phyloP scores from a whole-genome alignment of 2,113 vertebrate genomes.

The Camarhynchus parvulus region DNA sequence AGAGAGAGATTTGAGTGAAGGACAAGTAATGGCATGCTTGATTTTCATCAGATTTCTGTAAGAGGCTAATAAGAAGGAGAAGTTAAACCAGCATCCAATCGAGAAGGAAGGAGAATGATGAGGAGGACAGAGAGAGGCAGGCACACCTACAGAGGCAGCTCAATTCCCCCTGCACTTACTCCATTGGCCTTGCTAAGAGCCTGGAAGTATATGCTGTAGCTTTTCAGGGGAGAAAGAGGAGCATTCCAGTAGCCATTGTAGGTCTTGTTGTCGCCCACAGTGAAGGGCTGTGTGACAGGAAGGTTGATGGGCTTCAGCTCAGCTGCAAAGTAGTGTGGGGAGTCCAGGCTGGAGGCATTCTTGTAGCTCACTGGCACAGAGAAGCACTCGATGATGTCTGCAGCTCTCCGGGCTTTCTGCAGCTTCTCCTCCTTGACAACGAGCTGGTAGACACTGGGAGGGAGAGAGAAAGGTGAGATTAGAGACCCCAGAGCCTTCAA shows the following conservation, averaged over 20 bases:
- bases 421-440: slow-evolving; percentile 93
- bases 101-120: not conserved
- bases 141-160: not conserved
- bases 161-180: slow-evolving; percentile 77
- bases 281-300: slow-evolving; percentile 89
- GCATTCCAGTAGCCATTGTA: slow-evolving; percentile 98
- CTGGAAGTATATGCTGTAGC: slow-evolving; percentile 98
- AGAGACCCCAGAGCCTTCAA: not conserved
- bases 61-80: not conserved
- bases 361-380: slow-evolving; percentile 89
- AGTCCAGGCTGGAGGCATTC: slow-evolving; percentile 89
- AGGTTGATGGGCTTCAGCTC: slow-evolving; percentile 90
- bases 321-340: slow-evolving; percentile 91
- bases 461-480: slow-evolving; percentile 17
- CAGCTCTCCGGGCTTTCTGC: slow-evolving; percentile 89
- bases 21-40: not conserved
- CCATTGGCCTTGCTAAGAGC: slow-evolving; percentile 95
- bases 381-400: slow-evolving; percentile 89
- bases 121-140: not conserved
- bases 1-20: not conserved
- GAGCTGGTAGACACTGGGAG: slow-evolving; percentile 89
- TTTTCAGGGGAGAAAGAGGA: slow-evolving; percentile 92
- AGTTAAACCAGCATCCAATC: not conserved
- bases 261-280: slow-evolving; percentile 96
- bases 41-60: not conserved